Percentiles rank a stretch among this genome's conserved stretches.
These are phyloP conservation scores for Craseonycteris thonglongyai DNA, from an alignment of 2,113 vertebrate genomes.

Conservation along the genomic window DNA sequence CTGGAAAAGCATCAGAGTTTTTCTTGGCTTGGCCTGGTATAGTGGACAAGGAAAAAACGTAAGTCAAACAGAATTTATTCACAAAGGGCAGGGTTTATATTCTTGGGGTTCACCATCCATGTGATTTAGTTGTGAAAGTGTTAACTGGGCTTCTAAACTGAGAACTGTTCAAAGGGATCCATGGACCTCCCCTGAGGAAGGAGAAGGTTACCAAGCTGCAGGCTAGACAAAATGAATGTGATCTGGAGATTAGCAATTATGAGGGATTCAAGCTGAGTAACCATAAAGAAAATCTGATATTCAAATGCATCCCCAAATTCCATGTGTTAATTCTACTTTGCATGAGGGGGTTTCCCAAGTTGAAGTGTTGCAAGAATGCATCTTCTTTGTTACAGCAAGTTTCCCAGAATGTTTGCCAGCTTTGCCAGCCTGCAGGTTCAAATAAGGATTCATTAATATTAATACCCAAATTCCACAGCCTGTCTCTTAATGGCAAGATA, in stretches of 20 bases:
- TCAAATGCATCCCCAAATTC: not conserved
- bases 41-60: not conserved
- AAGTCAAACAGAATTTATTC: not conserved
- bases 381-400: not conserved
- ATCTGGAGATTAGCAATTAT: no score
- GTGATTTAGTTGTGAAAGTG: not conserved
- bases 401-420: not conserved
- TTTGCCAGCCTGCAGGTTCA: slow-evolving; percentile 35
- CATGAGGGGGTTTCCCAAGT: not conserved
- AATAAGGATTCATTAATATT: slow-evolving; percentile 62
- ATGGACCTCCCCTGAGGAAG: not conserved
- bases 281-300: not conserved
- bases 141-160: not conserved
- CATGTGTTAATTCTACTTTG: not conserved
- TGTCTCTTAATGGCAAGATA: not conserved
- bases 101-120: not conserved
- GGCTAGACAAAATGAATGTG: not conserved
- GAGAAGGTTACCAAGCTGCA: not conserved
- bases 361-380: not conserved
- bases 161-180: not conserved
- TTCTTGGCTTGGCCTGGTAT: no score
- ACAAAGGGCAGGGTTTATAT: not conserved
- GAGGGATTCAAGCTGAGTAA: not conserved
- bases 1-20: not conserved
- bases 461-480: slow-evolving; percentile 26